Conservation (phyloP, 2,113 vertebrate species). For the Serilophus lunatus region DNA sequence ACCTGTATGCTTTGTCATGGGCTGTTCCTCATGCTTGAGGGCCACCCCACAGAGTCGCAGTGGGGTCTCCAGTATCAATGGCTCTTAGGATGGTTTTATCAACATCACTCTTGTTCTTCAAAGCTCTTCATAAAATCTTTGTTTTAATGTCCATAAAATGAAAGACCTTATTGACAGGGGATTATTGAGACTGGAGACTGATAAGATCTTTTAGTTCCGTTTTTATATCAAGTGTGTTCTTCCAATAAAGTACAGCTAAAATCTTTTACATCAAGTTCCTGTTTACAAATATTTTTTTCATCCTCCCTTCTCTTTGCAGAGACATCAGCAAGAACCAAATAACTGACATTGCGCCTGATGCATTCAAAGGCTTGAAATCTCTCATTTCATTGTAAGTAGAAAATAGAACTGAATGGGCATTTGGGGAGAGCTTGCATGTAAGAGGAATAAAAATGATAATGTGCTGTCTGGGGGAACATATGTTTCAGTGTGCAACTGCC, state of each 20-base stretch:
- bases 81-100: not conserved
- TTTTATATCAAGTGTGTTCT: not conserved
- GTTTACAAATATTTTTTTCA: not conserved
- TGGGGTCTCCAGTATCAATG: not conserved
- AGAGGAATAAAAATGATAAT: slow-evolving; percentile 37
- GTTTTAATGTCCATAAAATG: not conserved
- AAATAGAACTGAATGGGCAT: not conserved
- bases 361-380: slow-evolving; percentile 94
- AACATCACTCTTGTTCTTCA: not conserved
- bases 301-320: slow-evolving; percentile 73
- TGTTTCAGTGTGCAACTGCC: slow-evolving; percentile 47
- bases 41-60: not conserved
- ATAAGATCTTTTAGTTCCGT: not conserved
- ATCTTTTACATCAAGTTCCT: not conserved
- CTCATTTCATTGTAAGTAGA: slow-evolving; percentile 96
- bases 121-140: not conserved
- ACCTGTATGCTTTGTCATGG: not conserved
- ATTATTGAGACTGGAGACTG: not conserved
- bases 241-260: not conserved
- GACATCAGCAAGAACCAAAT: slow-evolving; percentile 99
- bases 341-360: slow-evolving; percentile 92
- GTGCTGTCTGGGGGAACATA: slow-evolving; percentile 52
- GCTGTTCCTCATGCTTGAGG: not conserved
- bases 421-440: not conserved
- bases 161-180: not conserved